Evolutionary conservation across 2,113 vertebrate genomes (phyloP).

Genomic region (Microtus pennsylvanicus): DNA sequence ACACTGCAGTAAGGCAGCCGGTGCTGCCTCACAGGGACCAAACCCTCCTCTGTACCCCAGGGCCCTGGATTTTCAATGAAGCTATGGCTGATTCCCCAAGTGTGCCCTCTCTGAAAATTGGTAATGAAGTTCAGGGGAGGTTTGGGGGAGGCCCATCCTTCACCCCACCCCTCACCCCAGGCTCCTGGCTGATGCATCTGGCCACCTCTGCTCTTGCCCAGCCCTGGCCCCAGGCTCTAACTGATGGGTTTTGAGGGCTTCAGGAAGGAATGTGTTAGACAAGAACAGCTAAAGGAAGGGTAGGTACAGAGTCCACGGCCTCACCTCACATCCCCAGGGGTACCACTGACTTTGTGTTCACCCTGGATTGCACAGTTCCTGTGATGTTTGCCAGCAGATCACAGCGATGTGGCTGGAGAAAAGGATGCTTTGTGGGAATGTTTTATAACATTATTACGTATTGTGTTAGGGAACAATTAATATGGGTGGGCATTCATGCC

Average conservation of each 20-base stretch:
- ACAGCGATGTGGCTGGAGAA: not conserved
- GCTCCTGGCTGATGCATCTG: not conserved
- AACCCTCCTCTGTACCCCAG: not conserved
- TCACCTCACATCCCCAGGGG: not conserved
- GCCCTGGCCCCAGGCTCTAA: not conserved
- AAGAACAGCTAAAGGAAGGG: not conserved
- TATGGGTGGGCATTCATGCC: no score
- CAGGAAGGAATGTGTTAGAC: not conserved
- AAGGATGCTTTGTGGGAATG: not conserved
- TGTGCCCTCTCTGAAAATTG: not conserved
- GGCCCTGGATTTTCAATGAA: not conserved
- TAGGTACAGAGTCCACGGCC: not conserved
- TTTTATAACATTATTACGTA: not conserved
- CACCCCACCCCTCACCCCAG: not conserved
- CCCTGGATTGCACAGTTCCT: not conserved
- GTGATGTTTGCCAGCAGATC: not conserved
- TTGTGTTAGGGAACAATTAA: no score
- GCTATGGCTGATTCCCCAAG: not conserved
- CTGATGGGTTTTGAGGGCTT: not conserved
- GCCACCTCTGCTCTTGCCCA: not conserved
- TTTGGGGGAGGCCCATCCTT: not conserved
- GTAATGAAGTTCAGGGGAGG: not conserved
- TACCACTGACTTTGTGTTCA: not conserved
- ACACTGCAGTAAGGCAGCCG: not conserved
- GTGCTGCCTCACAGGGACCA: no score